These are phyloP conservation scores for Paramuricea clavata DNA, from an alignment of 92 coral and sea anemone species.

Conservation along the genomic window DNA sequence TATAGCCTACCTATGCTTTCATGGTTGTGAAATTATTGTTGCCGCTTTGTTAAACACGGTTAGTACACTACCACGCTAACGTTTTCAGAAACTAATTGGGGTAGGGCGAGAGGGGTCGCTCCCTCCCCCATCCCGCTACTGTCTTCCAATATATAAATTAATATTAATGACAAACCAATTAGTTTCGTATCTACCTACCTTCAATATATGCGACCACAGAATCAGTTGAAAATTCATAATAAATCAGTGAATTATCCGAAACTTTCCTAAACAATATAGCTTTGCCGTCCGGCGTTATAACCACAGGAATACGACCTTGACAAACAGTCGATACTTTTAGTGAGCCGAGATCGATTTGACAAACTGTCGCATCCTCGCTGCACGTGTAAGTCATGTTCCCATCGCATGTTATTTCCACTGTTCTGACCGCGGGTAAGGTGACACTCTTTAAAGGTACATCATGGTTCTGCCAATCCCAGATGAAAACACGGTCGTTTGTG, in stretches of 20 bases:
- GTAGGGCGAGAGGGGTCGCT: no score
- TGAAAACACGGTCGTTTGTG: conserved; percentile 48
- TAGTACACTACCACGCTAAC: no score
- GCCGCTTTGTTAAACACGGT: no score
- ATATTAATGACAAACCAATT: no score
- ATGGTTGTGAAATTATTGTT: no score
- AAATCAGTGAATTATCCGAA: neutral
- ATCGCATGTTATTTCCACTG: conserved; percentile 40
- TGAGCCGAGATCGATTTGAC: neutral
- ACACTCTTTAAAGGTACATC: neutral
- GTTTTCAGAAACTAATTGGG: no score
- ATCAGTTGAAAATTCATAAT: neutral
- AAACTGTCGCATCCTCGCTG: conserved; percentile 31
- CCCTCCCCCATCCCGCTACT: no score
- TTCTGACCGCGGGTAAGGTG: conserved; percentile 48
- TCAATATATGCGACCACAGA: neutral
- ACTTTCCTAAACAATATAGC: neutral
- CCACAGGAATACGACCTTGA: neutral
- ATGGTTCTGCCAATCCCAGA: conserved; percentile 58
- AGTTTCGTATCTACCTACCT: neutral
- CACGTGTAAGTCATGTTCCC: conserved; percentile 38
- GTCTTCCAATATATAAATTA: no score
- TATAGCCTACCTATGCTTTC: no score
- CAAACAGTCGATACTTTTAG: neutral
- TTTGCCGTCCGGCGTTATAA: neutral